Base-by-base conservation (phyloP, 2,888 invertebrate genomes). In the Lapara coniferarum region DNA sequence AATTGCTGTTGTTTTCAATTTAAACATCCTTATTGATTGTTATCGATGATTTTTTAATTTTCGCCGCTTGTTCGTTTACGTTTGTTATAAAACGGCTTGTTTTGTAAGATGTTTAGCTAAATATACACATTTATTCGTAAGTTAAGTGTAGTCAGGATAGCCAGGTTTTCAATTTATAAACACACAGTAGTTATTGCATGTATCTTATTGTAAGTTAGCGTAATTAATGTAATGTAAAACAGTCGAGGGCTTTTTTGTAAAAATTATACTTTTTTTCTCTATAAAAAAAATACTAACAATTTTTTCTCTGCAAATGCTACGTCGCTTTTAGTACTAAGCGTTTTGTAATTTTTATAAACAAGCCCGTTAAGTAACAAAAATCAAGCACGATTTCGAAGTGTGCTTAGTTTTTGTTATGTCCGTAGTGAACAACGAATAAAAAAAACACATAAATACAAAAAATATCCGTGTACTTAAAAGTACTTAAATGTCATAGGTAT, bases 151-250 rank as follows among this genome's bases (percentile, higher is more conserved):
- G 93, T 85, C 94, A 94, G 83, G 93, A 94, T 94, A 94, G 91
- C 90, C 93, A 93, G 92, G 94, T 93, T 94, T 94, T 94, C 88
- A 91, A 92, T 93, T 93, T 86, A 90, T 85, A 87, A 63, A 86
- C 90, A 91, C 88, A 88, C 86, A 87, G 81, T 86, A 90, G 87
- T 84, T 81, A 77, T 84, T 85, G 84, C 82, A 81, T 84, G 80
- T 89, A 90, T 87, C 83, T 85, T 88, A 85, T 84, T 81, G 85
- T 92, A 92, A 92, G 90, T 88, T 89, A 92, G 89, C 76, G 78
- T 92, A 90, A 91, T 87, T 83, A 90, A 92, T 92, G 93, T 93
- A 93, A 93, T 93, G 93, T 92, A 92, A 91, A 89, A 83, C 66
- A 37, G 30, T 25, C 5, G 46, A 37, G 66, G 66, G 56, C 25